Conservation (phyloP, 2,797 vertebrate genomes). For the Macroramphosus scolopax region DNA sequence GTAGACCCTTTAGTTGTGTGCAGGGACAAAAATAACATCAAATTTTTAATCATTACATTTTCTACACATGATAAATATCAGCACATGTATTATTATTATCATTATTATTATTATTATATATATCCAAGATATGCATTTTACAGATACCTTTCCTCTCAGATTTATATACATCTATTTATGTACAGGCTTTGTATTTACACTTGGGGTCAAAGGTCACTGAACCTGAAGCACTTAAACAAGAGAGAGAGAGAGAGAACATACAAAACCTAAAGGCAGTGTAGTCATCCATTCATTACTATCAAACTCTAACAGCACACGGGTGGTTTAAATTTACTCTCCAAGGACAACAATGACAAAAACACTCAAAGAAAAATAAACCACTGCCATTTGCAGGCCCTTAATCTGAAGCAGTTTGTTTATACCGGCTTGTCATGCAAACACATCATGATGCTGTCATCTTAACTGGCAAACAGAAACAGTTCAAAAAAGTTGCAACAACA, state of each 20-base stretch:
- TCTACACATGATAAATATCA: slow-evolving; percentile 81
- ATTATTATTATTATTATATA: slow-evolving; percentile 73
- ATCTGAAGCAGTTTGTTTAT: slow-evolving; percentile 39
- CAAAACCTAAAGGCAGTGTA: slow-evolving; percentile 70
- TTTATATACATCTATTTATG: slow-evolving; percentile 81
- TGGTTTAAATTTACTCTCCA: slow-evolving; percentile 27
- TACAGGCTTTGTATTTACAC: slow-evolving; percentile 81
- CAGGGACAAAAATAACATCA: slow-evolving; percentile 79
- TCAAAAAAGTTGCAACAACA: slow-evolving; percentile 61
- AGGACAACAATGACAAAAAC: slow-evolving; percentile 27
- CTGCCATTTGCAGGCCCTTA: slow-evolving; percentile 52
- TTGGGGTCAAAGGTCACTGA: slow-evolving; percentile 70
- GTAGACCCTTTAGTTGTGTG: slow-evolving; percentile 72
- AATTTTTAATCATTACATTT: slow-evolving; percentile 70
- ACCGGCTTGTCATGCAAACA: slow-evolving; percentile 63
- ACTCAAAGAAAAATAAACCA: slow-evolving; percentile 49
- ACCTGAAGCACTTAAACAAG: slow-evolving; percentile 77
- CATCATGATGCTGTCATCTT: slow-evolving; percentile 41
- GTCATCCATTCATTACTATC: slow-evolving; percentile 55
- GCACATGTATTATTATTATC: slow-evolving; percentile 62
- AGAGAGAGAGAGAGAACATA: slow-evolving; percentile 61
- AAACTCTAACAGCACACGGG: slow-evolving; percentile 38
- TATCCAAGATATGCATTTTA: slow-evolving; percentile 79
- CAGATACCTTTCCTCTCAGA: slow-evolving; percentile 73
- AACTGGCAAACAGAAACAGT: slow-evolving; percentile 46